Percentiles rank a stretch among this genome's conserved stretches.
phyloP scores from a whole-genome alignment of 2,888 invertebrate species.

The Elmis aenea region DNA sequence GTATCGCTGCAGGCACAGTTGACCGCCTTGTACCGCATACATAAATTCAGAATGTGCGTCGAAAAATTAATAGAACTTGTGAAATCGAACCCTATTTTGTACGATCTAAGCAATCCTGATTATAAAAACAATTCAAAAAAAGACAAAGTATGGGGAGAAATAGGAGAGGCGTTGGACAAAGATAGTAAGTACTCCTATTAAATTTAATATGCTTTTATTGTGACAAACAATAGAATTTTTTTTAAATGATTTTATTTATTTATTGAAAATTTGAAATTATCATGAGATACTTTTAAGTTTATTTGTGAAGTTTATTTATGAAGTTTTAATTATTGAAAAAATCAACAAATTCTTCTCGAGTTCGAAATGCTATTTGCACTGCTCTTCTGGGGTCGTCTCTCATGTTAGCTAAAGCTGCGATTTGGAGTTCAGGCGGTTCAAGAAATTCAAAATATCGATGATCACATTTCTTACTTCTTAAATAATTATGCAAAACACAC shows the following conservation, averaged over 20 bases:
- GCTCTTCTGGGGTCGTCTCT: conserved; percentile 11
- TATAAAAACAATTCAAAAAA: conserved; percentile 10
- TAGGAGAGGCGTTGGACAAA: conserved; percentile 8
- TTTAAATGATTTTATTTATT: no score
- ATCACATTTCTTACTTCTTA: conserved; percentile 19
- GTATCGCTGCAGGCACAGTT: no score
- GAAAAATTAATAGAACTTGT: no score
- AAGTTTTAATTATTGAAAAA: conserved; percentile 7
- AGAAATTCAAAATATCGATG: conserved; percentile 3
- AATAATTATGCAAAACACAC: conserved; percentile 26
- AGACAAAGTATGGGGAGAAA: conserved; percentile 10
- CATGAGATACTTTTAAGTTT: no score
- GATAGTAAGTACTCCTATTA: conserved; percentile 6
- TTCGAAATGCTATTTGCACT: conserved; percentile 8
- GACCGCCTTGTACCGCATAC: no score
- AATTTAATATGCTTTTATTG: no score
- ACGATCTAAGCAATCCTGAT: conserved; percentile 7
- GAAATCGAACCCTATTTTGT: no score
- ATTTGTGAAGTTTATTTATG: background rate
- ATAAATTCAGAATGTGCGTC: no score
- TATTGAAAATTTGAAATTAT: no score
- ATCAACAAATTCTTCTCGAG: conserved; percentile 12
- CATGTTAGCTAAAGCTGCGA: conserved; percentile 3
- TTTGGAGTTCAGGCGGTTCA: conserved; percentile 4
- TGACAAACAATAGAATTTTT: no score